Evolutionary conservation across 92 coral and sea anemone genomes (phyloP).

Genomic region (Paragorgia papillata): DNA sequence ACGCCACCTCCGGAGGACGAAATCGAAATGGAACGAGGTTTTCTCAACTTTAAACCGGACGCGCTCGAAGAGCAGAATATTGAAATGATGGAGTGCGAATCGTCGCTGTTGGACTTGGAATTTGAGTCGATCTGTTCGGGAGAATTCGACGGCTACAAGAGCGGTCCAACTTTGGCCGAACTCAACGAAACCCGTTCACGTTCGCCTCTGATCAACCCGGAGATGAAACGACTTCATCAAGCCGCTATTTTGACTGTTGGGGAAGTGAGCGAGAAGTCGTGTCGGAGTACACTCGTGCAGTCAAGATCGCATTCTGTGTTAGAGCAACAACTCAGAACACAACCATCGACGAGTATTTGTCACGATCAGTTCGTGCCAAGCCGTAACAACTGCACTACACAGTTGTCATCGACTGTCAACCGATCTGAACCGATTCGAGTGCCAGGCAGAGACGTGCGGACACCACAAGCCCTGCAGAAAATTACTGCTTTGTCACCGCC

Average conservation of each 20-base stretch:
- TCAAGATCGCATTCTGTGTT: conserved; percentile 28
- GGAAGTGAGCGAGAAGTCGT: conserved; percentile 42
- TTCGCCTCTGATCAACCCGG: conserved; percentile 96
- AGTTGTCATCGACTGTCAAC: conserved; percentile 32
- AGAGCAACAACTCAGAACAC: conserved; percentile 41
- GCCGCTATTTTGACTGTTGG: conserved; percentile 84
- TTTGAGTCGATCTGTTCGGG: conserved; percentile 30
- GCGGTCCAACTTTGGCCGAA: conserved; percentile 97
- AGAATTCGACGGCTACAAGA: conserved; percentile 70
- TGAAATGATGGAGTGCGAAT: conserved; percentile 11
- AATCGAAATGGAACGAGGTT: conserved; percentile 84
- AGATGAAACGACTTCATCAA: conserved; percentile 98
- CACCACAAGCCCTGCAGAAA: conserved; percentile 10
- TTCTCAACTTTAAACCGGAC: conserved; percentile 65
- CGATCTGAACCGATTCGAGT: conserved; percentile 28
- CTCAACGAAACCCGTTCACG: conserved; percentile 87
- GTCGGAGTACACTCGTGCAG: conserved; percentile 22
- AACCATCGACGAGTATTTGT: conserved; percentile 27
- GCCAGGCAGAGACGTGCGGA: conserved; percentile 20
- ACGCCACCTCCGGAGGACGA: conserved; percentile 44
- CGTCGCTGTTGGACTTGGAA: conserved; percentile 31
- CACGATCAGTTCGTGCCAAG: conserved; percentile 30
- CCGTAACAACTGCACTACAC: conserved; percentile 2
- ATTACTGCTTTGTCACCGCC: conserved; percentile 11
- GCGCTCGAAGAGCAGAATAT: conserved; percentile 9